Evolutionary conservation across 2,113 vertebrate genomes (phyloP), one percentile per base, ranked within the genome.

Genomic region (Chitala chitala): DNA sequence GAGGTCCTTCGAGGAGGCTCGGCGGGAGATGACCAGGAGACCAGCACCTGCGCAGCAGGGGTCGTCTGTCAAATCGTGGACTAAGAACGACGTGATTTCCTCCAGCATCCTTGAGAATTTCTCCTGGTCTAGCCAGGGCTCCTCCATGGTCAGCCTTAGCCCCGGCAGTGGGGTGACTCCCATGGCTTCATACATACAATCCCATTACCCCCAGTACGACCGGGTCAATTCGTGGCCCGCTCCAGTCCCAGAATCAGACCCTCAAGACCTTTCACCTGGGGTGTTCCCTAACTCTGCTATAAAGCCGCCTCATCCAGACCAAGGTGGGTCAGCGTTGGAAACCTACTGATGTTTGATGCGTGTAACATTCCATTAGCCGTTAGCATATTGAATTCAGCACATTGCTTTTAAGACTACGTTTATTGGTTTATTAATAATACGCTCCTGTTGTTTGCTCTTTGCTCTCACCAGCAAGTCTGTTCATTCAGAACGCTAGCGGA

Each of bases 401-500:
- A n/a, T n/a, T n/a, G n/a, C n/a, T n/a, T n/a, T n/a, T n/a, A n/a
- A n/a, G n/a, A n/a, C n/a, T n/a, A n/a, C n/a, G n/a, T n/a, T n/a
- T n/a, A n/a, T n/a, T n/a, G n/a, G n/a, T n/a, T n/a, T n/a, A n/a
- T n/a, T n/a, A n/a, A n/a, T n/a, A 22, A 38, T 63, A 63, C 33
- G 17, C 59, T 63, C 20, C 8, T 51, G 42, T 13, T 69, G 31
- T 61, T 31, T 75, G 7, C 69, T 22, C 63, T 46, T 40, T 51
- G n/a, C n/a, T n/a, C 44, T 3, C 69, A 74, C 7, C 59, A 85
- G 84, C 68, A 15, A 74, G 80, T 26, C 61, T 90, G 12, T 77
- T 33, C 79, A 90, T 92, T 79, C 71, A 75, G 0, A 84, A 88
- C 50, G 86, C 89, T 74, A 87, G 83, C 1, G 86, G 84, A 31